Percentiles rank a stretch among this genome's conserved stretches.
Evolutionary conservation across 1,140 invertebrate species (phyloP).

Genomic region (Temnothorax longispinosus): DNA sequence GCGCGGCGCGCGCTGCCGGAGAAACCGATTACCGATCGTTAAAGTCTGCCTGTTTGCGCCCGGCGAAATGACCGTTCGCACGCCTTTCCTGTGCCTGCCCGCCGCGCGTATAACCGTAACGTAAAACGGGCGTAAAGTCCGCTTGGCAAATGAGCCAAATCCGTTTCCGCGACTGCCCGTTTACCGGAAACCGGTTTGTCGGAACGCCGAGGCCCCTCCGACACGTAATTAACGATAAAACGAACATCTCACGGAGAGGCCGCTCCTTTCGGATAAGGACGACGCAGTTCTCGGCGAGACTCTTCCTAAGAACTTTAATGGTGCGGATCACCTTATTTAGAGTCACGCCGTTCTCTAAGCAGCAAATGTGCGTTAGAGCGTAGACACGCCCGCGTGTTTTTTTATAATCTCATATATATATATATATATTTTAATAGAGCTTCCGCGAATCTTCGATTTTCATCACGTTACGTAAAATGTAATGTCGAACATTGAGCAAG

Average conservation of each 20-base stretch:
- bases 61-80: conserved; percentile 30
- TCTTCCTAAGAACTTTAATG: background rate
- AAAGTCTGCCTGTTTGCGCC: conserved; percentile 64
- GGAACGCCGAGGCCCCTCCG: background rate
- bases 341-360: background rate
- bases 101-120: conserved; percentile 9
- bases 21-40: conserved; percentile 69
- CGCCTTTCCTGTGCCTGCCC: conserved; percentile 8
- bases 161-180: conserved; percentile 27
- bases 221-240: conserved; percentile 4
- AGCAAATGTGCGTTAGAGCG: background rate
- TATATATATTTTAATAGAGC: background rate
- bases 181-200: conserved; percentile 40
- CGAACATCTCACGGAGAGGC: background rate
- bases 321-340: conserved; percentile 1
- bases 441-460: background rate
- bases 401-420: background rate
- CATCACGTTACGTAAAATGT: background rate
- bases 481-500: background rate
- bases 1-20: conserved; percentile 39
- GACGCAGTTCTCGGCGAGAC: background rate
- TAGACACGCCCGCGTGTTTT: background rate
- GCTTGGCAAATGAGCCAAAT: conserved; percentile 33
- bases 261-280: conserved; percentile 24
- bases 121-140: conserved; percentile 20